A percentile compares a stretch with the other conserved stretches of the same genome.
Evolutionary conservation across 2,888 invertebrate genomes (phyloP).

Genomic region (Rhagophthalmus giganteus): DNA sequence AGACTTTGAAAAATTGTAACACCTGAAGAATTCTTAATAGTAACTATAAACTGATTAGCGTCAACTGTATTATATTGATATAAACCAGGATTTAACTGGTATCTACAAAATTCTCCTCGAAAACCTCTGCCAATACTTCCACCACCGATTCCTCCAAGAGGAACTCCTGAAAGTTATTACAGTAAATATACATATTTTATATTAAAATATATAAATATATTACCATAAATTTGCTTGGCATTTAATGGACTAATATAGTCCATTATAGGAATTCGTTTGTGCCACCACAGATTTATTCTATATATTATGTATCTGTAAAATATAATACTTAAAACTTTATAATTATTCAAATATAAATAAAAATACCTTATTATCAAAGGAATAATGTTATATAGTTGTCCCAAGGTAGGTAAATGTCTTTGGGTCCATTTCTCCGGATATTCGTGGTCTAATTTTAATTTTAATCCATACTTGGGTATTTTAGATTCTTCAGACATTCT

Average conservation of each 20-base stretch:
- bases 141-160: constrained; percentile 79
- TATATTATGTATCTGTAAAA: constrained; percentile 69
- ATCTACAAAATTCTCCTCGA: constrained; percentile 91
- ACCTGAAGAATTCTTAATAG: constrained; percentile 70
- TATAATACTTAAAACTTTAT: constrained; percentile 7
- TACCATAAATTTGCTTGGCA: constrained; percentile 85
- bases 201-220: constrained; percentile 37
- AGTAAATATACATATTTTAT: background rate
- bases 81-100: constrained; percentile 84
- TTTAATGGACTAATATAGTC: constrained; percentile 72
- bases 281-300: constrained; percentile 65
- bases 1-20: constrained; percentile 78
- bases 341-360: background rate
- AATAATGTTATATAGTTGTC: constrained; percentile 71
- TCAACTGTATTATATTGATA: constrained; percentile 83
- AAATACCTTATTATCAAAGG: constrained; percentile 71
- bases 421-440: constrained; percentile 76
- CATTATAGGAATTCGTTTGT: constrained; percentile 74
- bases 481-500: background rate
- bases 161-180: constrained; percentile 65
- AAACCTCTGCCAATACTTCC: constrained; percentile 89
- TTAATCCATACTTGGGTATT: constrained; percentile 74
- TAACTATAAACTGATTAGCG: constrained; percentile 90
- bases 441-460: constrained; percentile 72
- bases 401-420: constrained; percentile 64